These are phyloP conservation scores for Hycleus cichorii DNA, from an alignment of 1,140 invertebrate species.

Conservation along the genomic window DNA sequence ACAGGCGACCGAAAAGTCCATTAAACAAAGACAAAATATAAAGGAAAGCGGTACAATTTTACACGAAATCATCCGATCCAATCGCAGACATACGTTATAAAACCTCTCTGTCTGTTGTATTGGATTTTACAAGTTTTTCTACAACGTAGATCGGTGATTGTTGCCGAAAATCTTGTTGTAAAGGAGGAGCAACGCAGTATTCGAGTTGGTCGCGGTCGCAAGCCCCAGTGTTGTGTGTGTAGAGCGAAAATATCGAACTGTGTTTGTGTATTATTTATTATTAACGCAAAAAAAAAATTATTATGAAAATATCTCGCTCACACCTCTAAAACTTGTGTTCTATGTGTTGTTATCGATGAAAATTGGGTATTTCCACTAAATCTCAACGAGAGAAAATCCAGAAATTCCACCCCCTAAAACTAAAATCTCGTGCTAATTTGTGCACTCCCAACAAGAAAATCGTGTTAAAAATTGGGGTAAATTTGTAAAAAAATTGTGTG, in stretches of 20 bases:
- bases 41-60: conserved; percentile 35
- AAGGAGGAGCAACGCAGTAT: conserved; percentile 35
- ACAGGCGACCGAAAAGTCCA: conserved; percentile 34
- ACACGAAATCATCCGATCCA: conserved; percentile 33
- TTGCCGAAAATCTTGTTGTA: conserved; percentile 6
- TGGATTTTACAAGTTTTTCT: background rate
- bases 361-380: too few relatives aligned
- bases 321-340: conserved; percentile 19
- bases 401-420: too few relatives aligned
- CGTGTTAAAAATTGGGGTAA: background rate
- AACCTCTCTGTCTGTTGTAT: conserved; percentile 15
- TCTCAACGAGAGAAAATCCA: too few relatives aligned
- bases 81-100: conserved; percentile 15
- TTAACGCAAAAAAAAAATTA: too few relatives aligned
- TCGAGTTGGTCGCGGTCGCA: conserved; percentile 21
- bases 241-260: conserved; percentile 35
- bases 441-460: too few relatives aligned
- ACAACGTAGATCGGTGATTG: conserved; percentile 21
- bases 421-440: too few relatives aligned
- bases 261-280: too few relatives aligned
- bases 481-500: conserved; percentile 7
- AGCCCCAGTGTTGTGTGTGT: conserved; percentile 38
- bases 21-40: conserved; percentile 34
- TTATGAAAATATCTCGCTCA: conserved; percentile 23
- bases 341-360: conserved; percentile 15